These are phyloP conservation scores for Axinella damicornis DNA, from an alignment of 37 sponge, comb jelly and placozoan genomes.

Conservation along the genomic window DNA sequence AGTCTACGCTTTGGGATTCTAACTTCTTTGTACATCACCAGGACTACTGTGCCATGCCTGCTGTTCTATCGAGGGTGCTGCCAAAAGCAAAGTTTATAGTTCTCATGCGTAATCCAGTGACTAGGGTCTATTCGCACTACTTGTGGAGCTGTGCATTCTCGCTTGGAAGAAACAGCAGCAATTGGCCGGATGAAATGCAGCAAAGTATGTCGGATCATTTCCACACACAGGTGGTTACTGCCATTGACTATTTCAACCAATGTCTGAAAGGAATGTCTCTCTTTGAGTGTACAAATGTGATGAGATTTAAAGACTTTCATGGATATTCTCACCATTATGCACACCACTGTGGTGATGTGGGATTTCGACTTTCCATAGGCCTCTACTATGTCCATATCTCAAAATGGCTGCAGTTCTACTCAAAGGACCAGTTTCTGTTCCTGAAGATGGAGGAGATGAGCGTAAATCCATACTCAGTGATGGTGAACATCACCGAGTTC, in stretches of 20 bases:
- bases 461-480: background rate
- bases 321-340: background rate
- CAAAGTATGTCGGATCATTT: background rate
- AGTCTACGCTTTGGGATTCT: slow-evolving; percentile 27
- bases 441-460: slow-evolving; percentile 52
- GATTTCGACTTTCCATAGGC: slow-evolving; percentile 6
- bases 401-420: slow-evolving; percentile 53
- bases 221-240: background rate
- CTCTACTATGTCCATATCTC: slow-evolving; percentile 35
- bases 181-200: background rate
- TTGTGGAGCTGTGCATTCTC: slow-evolving; percentile 6
- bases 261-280: background rate
- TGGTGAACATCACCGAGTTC: slow-evolving; percentile 27
- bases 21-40: background rate
- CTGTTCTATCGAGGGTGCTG: slow-evolving; percentile 9
- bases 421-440: slow-evolving; percentile 48
- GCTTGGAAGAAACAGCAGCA: background rate
- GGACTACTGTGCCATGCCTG: slow-evolving; percentile 25
- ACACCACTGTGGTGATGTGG: background rate
- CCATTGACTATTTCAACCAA: background rate
- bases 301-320: background rate
- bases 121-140: slow-evolving; percentile 21
- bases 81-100: slow-evolving; percentile 39
- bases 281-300: background rate
- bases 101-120: slow-evolving; percentile 34